phyloP scores from a whole-genome alignment of 2,888 invertebrate species.

The Aleiodes alternator region DNA sequence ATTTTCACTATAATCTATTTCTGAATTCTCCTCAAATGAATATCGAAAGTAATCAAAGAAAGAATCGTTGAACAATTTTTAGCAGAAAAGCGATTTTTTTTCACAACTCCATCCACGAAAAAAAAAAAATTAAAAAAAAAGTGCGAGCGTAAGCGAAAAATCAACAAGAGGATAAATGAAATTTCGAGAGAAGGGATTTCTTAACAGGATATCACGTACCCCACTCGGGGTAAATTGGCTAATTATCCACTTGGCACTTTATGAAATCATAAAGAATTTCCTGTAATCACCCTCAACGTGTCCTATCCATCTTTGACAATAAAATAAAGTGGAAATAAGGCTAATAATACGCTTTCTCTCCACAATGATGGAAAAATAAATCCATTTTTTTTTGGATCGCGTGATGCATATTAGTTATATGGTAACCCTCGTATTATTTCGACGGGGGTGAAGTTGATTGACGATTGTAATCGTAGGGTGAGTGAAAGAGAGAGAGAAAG shows the following conservation, averaged over 20 bases:
- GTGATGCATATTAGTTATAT: conserved; percentile 41
- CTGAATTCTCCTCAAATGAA: too few relatives aligned
- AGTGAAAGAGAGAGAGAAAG: background rate
- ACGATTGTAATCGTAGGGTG: conserved; percentile 38
- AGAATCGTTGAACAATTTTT: too few relatives aligned
- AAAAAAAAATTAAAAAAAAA: conserved; percentile 29
- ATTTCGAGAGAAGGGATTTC: background rate
- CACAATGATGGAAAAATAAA: conserved; percentile 43
- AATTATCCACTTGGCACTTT: conserved; percentile 49
- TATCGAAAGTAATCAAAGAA: background rate
- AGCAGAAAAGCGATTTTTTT: too few relatives aligned
- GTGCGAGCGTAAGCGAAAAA: conserved; percentile 38
- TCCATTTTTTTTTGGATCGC: conserved; percentile 40
- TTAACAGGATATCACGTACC: conserved; percentile 41
- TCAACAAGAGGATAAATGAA: conserved; percentile 15
- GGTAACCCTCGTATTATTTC: background rate
- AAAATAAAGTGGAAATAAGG: conserved; percentile 16
- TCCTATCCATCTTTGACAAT: background rate
- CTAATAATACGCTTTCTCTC: conserved; percentile 13
- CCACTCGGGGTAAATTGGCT: conserved; percentile 44
- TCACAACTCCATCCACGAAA: background rate
- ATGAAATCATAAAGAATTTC: conserved; percentile 47
- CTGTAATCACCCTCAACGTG: background rate
- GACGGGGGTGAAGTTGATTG: conserved; percentile 35
- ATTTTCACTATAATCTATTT: too few relatives aligned